phyloP scores from a whole-genome alignment of 2,113 vertebrate genomes.

The Mustela lutreola region DNA sequence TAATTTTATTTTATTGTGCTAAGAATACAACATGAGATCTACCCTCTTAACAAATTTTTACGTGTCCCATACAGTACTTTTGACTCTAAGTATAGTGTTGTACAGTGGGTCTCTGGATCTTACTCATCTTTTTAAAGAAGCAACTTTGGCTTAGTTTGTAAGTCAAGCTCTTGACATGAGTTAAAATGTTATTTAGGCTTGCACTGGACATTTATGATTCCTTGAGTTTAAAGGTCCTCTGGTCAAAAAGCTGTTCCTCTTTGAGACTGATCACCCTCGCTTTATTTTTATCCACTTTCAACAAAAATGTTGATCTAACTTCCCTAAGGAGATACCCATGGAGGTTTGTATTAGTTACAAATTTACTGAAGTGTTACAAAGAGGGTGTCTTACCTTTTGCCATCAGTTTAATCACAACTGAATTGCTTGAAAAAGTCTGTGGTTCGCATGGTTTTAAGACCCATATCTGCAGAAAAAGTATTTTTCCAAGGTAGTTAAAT shows the following conservation, averaged over 20 bases:
- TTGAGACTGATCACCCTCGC: not conserved
- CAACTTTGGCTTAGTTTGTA: not conserved
- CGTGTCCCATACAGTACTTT: not conserved
- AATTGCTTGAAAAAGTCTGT: not conserved
- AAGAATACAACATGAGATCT: not conserved
- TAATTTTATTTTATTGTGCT: not conserved
- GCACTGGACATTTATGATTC: not conserved
- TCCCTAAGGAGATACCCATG: not conserved
- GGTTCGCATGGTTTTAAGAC: not conserved
- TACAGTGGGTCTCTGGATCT: not conserved
- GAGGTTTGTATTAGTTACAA: not conserved
- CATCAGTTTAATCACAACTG: not conserved
- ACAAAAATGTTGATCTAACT: not conserved
- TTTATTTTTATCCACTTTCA: not conserved
- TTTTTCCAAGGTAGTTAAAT: not conserved
- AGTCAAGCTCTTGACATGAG: not conserved
- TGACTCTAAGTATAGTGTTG: not conserved
- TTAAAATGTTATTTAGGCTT: constrained; percentile 30
- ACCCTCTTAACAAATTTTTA: not conserved
- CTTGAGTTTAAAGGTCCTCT: not conserved
- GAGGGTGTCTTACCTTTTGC: not conserved
- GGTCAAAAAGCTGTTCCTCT: not conserved
- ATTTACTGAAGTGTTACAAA: not conserved
- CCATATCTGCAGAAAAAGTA: not conserved
- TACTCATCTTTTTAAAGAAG: not conserved